Conservation (phyloP, 1,140 invertebrate genomes). For the Lasioglossum albipes region DNA sequence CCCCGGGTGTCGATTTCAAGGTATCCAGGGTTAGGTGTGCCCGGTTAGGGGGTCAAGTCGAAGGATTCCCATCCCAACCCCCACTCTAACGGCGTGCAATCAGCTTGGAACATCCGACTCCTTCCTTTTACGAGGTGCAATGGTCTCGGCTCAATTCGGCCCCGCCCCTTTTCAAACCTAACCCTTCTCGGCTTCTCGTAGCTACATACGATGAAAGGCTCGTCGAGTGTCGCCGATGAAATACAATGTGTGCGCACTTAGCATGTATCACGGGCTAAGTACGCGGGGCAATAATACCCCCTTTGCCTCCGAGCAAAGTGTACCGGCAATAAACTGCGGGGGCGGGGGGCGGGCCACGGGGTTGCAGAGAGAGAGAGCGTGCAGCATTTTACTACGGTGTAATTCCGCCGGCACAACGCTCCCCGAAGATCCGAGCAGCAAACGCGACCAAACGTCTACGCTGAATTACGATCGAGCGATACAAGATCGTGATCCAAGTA, state of each 20-base stretch:
- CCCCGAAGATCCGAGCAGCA: background rate
- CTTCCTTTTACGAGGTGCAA: background rate
- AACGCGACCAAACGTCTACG: background rate
- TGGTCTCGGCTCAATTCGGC: background rate
- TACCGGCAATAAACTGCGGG: background rate
- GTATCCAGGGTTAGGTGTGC: background rate
- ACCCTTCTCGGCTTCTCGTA: background rate
- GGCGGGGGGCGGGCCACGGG: background rate
- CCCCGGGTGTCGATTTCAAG: conserved; percentile 2
- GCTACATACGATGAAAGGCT: background rate
- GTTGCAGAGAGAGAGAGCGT: background rate
- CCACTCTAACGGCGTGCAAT: background rate
- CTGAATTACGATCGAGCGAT: background rate
- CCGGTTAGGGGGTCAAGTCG: background rate
- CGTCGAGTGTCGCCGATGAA: background rate
- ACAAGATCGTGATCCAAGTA: background rate
- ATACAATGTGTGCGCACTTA: conserved; percentile 10
- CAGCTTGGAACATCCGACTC: background rate
- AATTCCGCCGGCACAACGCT: background rate
- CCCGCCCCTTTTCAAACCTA: background rate
- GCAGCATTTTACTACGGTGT: background rate
- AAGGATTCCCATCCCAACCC: background rate
- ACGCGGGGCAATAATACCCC: background rate
- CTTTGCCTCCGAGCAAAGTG: background rate
- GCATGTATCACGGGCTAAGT: conserved; percentile 11